phyloP scores from a whole-genome alignment of 2,113 vertebrate species.

The Ondatra zibethicus region DNA sequence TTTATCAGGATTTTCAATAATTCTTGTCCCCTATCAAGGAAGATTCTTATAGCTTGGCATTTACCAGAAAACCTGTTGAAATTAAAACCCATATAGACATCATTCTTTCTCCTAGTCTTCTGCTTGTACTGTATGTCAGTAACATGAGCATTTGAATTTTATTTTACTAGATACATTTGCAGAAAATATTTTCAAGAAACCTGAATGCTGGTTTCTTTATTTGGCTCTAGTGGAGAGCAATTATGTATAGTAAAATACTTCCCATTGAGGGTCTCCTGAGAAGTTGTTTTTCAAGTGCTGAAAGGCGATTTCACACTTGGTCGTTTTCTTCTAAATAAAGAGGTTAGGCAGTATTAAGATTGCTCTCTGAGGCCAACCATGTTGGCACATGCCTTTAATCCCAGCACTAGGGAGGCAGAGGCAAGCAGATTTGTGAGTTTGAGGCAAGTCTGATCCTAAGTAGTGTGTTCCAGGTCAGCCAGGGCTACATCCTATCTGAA shows the following conservation, averaged over 20 bases:
- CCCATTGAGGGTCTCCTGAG: background rate
- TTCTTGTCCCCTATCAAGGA: background rate
- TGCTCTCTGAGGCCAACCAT: background rate
- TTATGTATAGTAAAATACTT: background rate
- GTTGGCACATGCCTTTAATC: background rate
- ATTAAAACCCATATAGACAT: background rate
- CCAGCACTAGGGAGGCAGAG: background rate
- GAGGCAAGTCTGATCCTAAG: background rate
- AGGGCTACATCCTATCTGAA: background rate
- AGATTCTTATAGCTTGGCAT: constrained; percentile 33
- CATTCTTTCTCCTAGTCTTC: background rate
- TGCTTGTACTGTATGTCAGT: background rate
- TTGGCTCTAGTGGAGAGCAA: background rate
- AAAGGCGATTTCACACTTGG: background rate
- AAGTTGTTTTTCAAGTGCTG: background rate
- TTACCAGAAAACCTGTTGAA: constrained; percentile 43
- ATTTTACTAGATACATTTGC: constrained; percentile 4
- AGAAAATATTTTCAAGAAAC: constrained; percentile 2
- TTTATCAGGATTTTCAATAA: background rate
- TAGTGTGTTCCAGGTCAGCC: background rate
- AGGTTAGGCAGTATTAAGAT: background rate
- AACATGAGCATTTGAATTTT: background rate
- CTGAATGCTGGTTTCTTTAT: background rate
- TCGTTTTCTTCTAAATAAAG: background rate
- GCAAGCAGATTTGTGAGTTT: background rate